These are phyloP conservation scores for Urocyon cinereoargenteus DNA, from an alignment of 2,797 vertebrate species.

Conservation along the genomic window DNA sequence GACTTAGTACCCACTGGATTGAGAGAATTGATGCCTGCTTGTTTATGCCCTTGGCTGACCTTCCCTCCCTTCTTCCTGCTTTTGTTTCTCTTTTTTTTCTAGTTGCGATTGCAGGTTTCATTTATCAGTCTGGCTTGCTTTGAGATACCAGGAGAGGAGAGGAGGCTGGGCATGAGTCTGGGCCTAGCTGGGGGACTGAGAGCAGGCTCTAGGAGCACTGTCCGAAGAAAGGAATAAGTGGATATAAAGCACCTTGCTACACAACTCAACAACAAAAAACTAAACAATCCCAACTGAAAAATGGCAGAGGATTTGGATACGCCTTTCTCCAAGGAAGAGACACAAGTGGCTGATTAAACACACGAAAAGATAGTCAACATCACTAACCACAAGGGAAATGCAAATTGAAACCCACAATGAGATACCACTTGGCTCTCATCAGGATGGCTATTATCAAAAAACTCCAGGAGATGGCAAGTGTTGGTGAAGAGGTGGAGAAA, in stretches of 20 bases:
- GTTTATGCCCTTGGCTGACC: not conserved
- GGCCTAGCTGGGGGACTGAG: not conserved
- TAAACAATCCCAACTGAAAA: not conserved
- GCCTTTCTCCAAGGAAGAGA: not conserved
- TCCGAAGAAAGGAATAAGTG: constrained; percentile 27
- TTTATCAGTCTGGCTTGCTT: constrained; percentile 24
- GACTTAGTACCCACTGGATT: not conserved
- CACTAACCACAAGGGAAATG: not conserved
- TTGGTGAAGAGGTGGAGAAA: not conserved
- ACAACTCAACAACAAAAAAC: not conserved
- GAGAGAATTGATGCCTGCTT: not conserved
- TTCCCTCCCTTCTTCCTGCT: not conserved
- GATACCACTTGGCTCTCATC: not conserved
- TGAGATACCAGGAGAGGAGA: not conserved
- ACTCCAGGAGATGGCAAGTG: not conserved
- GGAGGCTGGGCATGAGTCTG: not conserved
- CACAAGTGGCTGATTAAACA: not conserved
- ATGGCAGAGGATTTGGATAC: not conserved
- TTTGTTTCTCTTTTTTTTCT: constrained; percentile 32
- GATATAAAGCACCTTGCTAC: not conserved
- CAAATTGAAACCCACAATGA: not conserved
- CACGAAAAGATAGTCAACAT: not conserved
- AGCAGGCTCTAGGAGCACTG: not conserved
- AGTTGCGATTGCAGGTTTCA: not conserved
- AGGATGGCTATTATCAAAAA: not conserved